Base-by-base conservation (phyloP, 2,113 vertebrate genomes). In the Myrmophylax atrothorax region DNA sequence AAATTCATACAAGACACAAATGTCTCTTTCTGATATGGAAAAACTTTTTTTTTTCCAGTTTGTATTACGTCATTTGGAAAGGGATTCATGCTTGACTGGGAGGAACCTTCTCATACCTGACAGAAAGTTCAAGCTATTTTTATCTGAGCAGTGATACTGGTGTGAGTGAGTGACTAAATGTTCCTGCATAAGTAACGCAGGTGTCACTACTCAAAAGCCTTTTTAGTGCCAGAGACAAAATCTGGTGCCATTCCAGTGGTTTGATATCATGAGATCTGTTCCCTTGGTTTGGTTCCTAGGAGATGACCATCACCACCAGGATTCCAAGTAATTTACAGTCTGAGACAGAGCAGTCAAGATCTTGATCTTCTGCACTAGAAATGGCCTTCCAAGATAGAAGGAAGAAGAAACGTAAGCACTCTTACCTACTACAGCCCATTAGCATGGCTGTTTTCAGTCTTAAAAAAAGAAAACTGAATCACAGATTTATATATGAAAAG, bases 31-130 rank as follows among this genome's bases (percentile, higher is more conserved):
- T 95, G 76, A 40, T 52, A 94, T 56, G 86, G 94, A 96, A 97
- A 96, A 77, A 24, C 1, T 46, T 55, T 52, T 38, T 40, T 74
- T 23, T 84, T 92, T 94, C 70, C 89, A 84, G 52, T 91, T 95
- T 89, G 72, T 70, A 55, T 72, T 67, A 40, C 55, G 73, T 94
- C 85, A 63, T 94, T 93, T 95, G 95, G 90, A 93, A 95, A 92
- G 42, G 79, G 90, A 95, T 94, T 96, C 50, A 96, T 95, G 96
- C 94, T 95, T 97, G 94, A 95, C 92, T 96, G 83, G 92, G 77
- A 90, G 81, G 44, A 93, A 90, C 59, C 1, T 92, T 89, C 83
- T 95, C 72, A 63, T 93, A 92, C 75, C 76, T 81, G 64, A 96
- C 33, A 90, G 79, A 92, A 90, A 18, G 3, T 90, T 82, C 83